phyloP scores from a whole-genome alignment of 2,113 vertebrate genomes.

The Barbus barbus region DNA sequence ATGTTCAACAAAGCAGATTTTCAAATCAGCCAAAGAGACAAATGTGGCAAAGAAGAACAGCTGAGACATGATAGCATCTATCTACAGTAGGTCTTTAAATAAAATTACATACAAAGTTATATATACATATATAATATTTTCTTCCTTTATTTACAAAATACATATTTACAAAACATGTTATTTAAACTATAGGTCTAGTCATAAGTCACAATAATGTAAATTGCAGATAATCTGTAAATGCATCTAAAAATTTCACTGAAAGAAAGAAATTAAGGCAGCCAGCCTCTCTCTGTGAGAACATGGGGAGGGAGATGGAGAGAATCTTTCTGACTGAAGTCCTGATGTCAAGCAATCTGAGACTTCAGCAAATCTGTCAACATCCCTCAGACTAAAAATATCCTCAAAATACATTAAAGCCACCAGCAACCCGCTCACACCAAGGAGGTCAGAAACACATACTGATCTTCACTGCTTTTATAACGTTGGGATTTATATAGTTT shows the following conservation, averaged over 20 bases:
- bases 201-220: background rate
- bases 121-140: too few species aligned
- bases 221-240: background rate
- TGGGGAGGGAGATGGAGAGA: conserved; percentile 7
- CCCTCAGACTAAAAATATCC: conserved; percentile 51
- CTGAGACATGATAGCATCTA: too few species aligned
- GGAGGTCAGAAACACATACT: conserved; percentile 19
- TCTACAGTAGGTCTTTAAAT: too few species aligned
- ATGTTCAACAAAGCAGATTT: too few species aligned
- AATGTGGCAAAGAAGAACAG: too few species aligned
- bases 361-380: conserved; percentile 43
- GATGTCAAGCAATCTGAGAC: conserved; percentile 25
- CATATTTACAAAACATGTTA: too few species aligned
- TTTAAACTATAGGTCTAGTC: background rate
- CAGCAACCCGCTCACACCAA: background rate
- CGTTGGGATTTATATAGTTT: background rate
- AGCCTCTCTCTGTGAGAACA: background rate
- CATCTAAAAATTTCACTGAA: background rate
- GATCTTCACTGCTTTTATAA: too few species aligned
- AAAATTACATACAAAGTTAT: too few species aligned
- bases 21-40: too few species aligned
- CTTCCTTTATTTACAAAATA: too few species aligned
- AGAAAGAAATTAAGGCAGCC: background rate
- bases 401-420: conserved; percentile 41
- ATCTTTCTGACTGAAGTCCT: conserved; percentile 20